Base-by-base conservation (phyloP, 2,888 invertebrate species). In the Scaptomyza polygonia region DNA sequence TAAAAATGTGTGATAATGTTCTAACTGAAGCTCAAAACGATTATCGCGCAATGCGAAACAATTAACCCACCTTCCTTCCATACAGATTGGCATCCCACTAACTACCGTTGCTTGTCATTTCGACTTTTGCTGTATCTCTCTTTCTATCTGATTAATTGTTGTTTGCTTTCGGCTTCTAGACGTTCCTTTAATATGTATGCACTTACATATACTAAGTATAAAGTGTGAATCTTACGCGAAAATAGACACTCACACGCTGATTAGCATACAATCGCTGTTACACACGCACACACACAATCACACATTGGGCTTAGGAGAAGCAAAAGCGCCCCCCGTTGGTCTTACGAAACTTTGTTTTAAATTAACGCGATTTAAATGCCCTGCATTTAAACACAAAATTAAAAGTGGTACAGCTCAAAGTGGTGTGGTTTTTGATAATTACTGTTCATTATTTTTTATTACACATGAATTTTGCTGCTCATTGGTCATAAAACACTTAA, bases 261-360 rank as follows among this genome's bases (percentile, higher is more conserved):
- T 70, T 29, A 40, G 16, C 36, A n/a, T 25, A 39, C 49, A 74
- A 42, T 53, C 59, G 49, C 30, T 48, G 14, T 42, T 7, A 51
- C 18, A 52, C 25, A 66, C 27, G 18, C 40, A 61, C 30, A 40
- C 34, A 43, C 44, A 45, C n/a, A 44, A 5, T 25, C 34, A 43
- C 44, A 45, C n/a, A 44, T 6, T 25, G 42, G 9, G 12, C 32
- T 34, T 5, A 34, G 5, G 18, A 74, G 43, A 48, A 69, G 52
- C 44, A 48, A 64, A 48, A 59, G 30, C 65, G 58, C 54, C 51
- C 57, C 77, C 66, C 55, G 32, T 72, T 64, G 66, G 65, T 64
- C 72, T 36, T 29, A 25, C 5, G 30, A 44, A 18, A 29, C 32
- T 27, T 9, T 9, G 21, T 32, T 58, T 40, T 25, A 44, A 48